phyloP scores from a whole-genome alignment of 2,113 vertebrate species.

The Lutjanus erythropterus region DNA sequence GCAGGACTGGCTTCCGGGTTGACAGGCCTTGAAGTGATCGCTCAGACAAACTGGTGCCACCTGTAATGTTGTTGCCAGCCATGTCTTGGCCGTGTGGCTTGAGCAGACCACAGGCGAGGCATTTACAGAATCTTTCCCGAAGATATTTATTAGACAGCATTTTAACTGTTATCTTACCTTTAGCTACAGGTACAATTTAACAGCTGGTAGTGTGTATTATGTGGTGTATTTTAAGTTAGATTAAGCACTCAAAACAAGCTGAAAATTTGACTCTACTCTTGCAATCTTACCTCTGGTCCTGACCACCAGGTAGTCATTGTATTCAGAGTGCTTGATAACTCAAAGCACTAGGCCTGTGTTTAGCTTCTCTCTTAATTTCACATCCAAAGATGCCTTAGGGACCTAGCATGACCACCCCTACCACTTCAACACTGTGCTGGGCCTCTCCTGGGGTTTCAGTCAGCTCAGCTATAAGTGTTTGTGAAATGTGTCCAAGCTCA shows the following conservation, averaged over 20 bases:
- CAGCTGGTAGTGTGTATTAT: neutral
- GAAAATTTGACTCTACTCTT: neutral
- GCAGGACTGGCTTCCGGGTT: slow-evolving; percentile 7
- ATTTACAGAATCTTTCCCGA: neutral
- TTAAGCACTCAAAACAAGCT: neutral
- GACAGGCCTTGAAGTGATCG: slow-evolving; percentile 7
- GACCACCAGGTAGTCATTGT: neutral
- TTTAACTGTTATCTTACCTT: neutral
- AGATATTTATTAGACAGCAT: neutral
- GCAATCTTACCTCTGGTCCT: neutral
- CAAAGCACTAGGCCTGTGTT: neutral
- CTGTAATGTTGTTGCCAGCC: slow-evolving; percentile 9
- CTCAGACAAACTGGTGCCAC: slow-evolving; percentile 58
- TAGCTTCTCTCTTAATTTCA: neutral
- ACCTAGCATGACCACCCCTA: neutral
- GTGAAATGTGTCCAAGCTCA: slow-evolving; percentile 30
- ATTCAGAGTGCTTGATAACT: neutral
- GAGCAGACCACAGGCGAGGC: neutral
- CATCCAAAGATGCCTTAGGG: neutral
- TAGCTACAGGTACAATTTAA: neutral
- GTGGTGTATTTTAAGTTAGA: neutral
- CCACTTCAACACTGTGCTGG: neutral
- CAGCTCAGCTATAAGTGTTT: neutral
- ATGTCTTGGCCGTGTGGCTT: neutral
- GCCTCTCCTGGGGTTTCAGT: neutral